Evolutionary conservation across 2,888 invertebrate species (phyloP).

Genomic region (Fabriciana adippe): DNA sequence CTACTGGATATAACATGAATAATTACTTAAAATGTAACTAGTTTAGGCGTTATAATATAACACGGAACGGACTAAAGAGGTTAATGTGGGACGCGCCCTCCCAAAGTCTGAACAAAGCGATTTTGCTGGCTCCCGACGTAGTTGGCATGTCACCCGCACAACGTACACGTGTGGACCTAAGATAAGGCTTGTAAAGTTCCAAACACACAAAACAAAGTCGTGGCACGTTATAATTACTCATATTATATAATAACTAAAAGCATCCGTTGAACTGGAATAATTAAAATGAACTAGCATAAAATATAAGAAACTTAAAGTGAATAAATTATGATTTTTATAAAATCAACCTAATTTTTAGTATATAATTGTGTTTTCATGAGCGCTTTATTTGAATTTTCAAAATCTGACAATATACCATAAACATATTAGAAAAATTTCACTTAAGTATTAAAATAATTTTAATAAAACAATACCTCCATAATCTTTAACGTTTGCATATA

Average conservation of each 20-base stretch:
- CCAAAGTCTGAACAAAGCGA: conserved; percentile 66
- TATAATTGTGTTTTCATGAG: too few species aligned
- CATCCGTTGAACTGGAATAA: conserved; percentile 6
- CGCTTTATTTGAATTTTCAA: too few species aligned
- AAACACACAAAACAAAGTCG: conserved; percentile 28
- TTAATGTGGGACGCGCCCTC: conserved; percentile 57
- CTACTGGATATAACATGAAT: conserved; percentile 22
- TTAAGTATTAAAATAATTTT: too few species aligned
- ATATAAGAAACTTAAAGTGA: too few species aligned
- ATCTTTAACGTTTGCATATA: neutral
- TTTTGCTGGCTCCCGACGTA: conserved; percentile 63
- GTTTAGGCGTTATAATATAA: conserved; percentile 35
- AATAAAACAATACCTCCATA: too few species aligned
- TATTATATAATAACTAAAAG: conserved; percentile 2
- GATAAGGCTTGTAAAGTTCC: conserved; percentile 51
- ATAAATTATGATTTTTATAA: too few species aligned
- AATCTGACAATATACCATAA: too few species aligned
- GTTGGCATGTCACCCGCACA: conserved; percentile 65
- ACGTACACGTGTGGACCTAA: conserved; percentile 55
- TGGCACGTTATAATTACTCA: conserved; percentile 20
- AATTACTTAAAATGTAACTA: conserved; percentile 22
- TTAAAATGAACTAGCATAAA: neutral
- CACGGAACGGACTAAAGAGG: conserved; percentile 39
- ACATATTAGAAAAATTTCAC: too few species aligned
- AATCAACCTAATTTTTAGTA: too few species aligned